Evolutionary conservation across 2,797 vertebrate genomes (phyloP).

Genomic region (Poeciliopsis turneri): DNA sequence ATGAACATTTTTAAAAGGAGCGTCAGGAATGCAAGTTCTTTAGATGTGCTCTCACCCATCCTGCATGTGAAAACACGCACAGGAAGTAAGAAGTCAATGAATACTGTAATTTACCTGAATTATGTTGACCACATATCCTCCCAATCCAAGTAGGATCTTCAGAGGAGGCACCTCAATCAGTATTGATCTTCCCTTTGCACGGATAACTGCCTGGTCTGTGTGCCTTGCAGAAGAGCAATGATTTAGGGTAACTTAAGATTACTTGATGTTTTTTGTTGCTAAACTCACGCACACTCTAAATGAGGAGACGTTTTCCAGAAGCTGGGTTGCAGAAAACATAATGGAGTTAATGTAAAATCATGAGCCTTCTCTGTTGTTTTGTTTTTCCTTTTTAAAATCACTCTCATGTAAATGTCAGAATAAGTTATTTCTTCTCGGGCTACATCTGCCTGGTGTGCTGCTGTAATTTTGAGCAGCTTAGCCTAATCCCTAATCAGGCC

Average conservation of each 20-base stretch:
- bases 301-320: neutral
- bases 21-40: slow-evolving; percentile 81
- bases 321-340: neutral
- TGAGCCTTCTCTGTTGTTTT: neutral
- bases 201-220: slow-evolving; percentile 58
- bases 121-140: slow-evolving; percentile 83
- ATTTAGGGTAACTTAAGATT: slow-evolving; percentile 34
- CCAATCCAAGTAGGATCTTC: slow-evolving; percentile 66
- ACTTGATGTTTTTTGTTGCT: slow-evolving; percentile 23
- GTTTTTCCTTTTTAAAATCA: slow-evolving; percentile 3
- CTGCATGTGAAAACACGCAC: slow-evolving; percentile 84
- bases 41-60: slow-evolving; percentile 76
- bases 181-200: slow-evolving; percentile 71
- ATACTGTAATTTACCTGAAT: slow-evolving; percentile 86
- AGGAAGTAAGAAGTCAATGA: slow-evolving; percentile 82
- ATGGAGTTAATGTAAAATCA: slow-evolving; percentile 11
- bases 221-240: slow-evolving; percentile 49
- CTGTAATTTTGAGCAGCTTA: slow-evolving; percentile 59
- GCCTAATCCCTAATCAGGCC: slow-evolving; percentile 65
- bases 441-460: slow-evolving; percentile 35
- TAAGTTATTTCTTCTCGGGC: slow-evolving; percentile 26
- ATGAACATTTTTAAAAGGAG: slow-evolving; percentile 81
- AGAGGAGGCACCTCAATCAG: slow-evolving; percentile 71
- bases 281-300: slow-evolving; percentile 16
- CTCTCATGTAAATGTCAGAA: slow-evolving; percentile 35